Evolutionary conservation across 2,797 vertebrate species (phyloP), one percentile per base, ranked within the genome.

Genomic region (Gorsachius magnificus): DNA sequence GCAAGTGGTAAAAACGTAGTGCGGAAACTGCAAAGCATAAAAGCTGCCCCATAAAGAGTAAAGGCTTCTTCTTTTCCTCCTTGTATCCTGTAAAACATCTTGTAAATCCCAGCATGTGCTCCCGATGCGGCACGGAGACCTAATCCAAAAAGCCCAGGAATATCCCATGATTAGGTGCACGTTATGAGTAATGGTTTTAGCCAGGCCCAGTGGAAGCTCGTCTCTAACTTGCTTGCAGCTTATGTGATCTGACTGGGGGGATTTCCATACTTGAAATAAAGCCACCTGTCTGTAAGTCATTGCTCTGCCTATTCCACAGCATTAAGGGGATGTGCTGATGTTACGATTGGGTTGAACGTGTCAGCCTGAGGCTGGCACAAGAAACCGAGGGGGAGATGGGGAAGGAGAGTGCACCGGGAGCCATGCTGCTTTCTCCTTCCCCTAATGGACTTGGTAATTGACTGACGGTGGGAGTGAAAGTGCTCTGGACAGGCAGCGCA

Each of bases 11-110:
- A 97, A 97, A 96, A 46, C 0, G 0, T 20, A 5, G 48, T 24
- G 56, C 0, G 0, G 91, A 74, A 97, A 95, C 70, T 72, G 87
- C 93, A 43, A 80, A n/a, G 18, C 12, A 25, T 81, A 94, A 97
- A 95, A 93, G 54, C 81, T 31, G 65, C 84, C 87, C 95, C 87
- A 78, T 94, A 96, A 97, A 91, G 50, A 96, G 83, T 46, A 78
- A 93, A 91, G 15, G 50, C 68, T 88, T 12, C 80, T 71, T 50
- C 81, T 46, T 72, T 81, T 45, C 64, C 48, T 87, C 64, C 54
- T 58, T 69, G 50, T 54, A 89, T 74, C 68, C 75, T 70, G 33
- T 65, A 79, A 93, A 94, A 36, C 61, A 72, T 10, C 66, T 29
- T 64, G 76, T 69, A 93, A 94, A 92, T 89, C 94, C 89, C 75